Evolutionary conservation across 2,888 invertebrate species (phyloP).

Genomic region (Epirrhoe tristata): DNA sequence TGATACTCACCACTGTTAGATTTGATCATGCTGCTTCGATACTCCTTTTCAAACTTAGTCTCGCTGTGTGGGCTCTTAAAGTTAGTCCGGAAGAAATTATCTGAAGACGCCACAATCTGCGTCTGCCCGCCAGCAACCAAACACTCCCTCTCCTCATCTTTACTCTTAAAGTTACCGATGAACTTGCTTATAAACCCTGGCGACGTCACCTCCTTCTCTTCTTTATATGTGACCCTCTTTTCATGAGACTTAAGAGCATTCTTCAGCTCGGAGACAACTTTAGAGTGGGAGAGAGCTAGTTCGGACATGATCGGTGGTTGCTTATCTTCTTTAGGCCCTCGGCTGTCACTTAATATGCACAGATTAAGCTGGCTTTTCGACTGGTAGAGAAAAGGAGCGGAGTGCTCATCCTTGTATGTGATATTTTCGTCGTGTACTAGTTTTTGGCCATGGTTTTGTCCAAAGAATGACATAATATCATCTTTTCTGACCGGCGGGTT

Average conservation of each 20-base stretch:
- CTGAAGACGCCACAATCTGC: constrained; percentile 79
- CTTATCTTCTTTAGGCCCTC: constrained; percentile 60
- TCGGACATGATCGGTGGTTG: constrained; percentile 71
- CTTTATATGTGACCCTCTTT: constrained; percentile 62
- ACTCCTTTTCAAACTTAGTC: constrained; percentile 70
- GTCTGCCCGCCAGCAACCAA: constrained; percentile 63
- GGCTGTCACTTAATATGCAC: constrained; percentile 70
- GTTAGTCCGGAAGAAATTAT: constrained; percentile 79
- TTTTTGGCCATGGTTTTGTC: constrained; percentile 84
- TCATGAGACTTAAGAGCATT: constrained; percentile 79
- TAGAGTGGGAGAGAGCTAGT: constrained; percentile 77
- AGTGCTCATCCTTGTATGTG: constrained; percentile 92
- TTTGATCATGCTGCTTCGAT: constrained; percentile 71
- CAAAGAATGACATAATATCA: constrained; percentile 82
- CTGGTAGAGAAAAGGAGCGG: constrained; percentile 94
- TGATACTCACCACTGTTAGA: constrained; percentile 75
- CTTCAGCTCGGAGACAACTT: constrained; percentile 79
- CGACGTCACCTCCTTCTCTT: constrained; percentile 64
- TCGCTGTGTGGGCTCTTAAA: constrained; percentile 74
- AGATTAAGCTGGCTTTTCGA: constrained; percentile 93
- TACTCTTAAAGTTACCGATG: constrained; percentile 76
- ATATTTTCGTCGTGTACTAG: constrained; percentile 86
- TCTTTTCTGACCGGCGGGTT: constrained; percentile 75
- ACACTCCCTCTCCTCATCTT: constrained; percentile 77
- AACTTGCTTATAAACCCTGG: constrained; percentile 79